Conservation (phyloP, 2,888 invertebrate species). For the Drosophila affinis region DNA sequence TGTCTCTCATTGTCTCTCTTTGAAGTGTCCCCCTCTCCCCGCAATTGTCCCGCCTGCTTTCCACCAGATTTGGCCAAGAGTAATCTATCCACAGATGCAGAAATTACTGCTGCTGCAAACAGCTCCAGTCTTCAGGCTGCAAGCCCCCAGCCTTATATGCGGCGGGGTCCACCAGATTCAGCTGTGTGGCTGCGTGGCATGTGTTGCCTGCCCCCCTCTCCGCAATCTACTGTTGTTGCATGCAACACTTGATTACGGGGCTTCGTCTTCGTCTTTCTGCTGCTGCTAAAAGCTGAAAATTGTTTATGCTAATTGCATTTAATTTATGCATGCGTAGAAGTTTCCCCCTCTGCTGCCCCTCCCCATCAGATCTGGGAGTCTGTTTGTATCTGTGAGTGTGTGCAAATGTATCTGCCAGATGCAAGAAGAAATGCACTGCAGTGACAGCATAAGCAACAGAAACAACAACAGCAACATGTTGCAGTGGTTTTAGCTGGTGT, state of each 20-base stretch:
- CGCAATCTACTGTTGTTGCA: slow-evolving; percentile 1
- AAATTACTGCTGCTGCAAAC: slow-evolving; percentile 22
- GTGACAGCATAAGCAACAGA: slow-evolving; percentile 21
- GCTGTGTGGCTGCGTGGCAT: slow-evolving; percentile 34
- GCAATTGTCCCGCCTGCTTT: neutral
- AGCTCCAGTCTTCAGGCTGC: slow-evolving; percentile 1
- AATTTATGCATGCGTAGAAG: slow-evolving; percentile 73
- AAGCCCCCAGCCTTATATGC: slow-evolving; percentile 24
- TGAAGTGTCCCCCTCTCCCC: neutral
- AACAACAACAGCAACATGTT: slow-evolving; percentile 23
- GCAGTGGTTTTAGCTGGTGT: slow-evolving; percentile 23
- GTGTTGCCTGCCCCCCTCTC: slow-evolving; percentile 23
- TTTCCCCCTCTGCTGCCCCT: neutral
- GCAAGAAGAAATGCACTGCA: slow-evolving; percentile 57
- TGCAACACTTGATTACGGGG: slow-evolving; percentile 50
- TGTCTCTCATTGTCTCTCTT: neutral
- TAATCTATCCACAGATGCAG: slow-evolving; percentile 42
- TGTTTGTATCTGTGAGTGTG: neutral
- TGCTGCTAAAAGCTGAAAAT: slow-evolving; percentile 69
- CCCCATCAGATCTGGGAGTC: slow-evolving; percentile 2
- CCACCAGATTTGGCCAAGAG: slow-evolving; percentile 36
- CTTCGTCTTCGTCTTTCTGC: slow-evolving; percentile 4
- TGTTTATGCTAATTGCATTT: slow-evolving; percentile 79
- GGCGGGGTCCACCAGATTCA: slow-evolving; percentile 29
- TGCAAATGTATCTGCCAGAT: slow-evolving; percentile 43